Conservation (phyloP, 2,113 vertebrate genomes). For the Lophotis ruficrista region DNA sequence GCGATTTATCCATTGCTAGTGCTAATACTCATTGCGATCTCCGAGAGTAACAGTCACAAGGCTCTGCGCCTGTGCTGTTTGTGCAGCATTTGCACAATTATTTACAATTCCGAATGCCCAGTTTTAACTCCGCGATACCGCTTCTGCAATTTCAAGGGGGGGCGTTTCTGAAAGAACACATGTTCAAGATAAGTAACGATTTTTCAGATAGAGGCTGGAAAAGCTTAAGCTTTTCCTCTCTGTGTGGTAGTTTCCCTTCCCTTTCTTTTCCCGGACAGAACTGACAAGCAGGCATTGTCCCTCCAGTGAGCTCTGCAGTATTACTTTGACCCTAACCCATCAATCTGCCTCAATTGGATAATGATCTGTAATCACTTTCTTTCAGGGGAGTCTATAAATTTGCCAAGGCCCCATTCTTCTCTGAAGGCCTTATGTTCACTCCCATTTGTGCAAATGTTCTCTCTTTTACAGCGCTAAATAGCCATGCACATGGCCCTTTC, state of each 20-base stretch:
- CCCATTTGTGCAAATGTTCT: conserved; percentile 89
- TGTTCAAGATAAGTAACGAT: conserved; percentile 48
- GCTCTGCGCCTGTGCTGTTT: not conserved
- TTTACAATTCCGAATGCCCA: not conserved
- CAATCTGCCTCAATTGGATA: conserved; percentile 99
- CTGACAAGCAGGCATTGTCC: conserved; percentile 96
- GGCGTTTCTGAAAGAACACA: not conserved
- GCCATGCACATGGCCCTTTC: conserved; percentile 84
- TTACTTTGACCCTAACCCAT: conserved; percentile 99
- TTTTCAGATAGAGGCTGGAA: conserved; percentile 49
- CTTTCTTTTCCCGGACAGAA: conserved; percentile 72
- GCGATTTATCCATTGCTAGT: not conserved
- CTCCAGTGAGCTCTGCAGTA: conserved; percentile 89
- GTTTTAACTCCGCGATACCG: conserved; percentile 21
- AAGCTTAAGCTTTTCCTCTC: conserved; percentile 57
- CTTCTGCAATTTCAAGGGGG: not conserved
- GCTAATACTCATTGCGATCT: not conserved
- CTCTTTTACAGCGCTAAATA: conserved; percentile 84
- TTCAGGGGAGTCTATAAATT: conserved; percentile 99
- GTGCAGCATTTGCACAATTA: not conserved
- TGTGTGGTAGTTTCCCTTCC: conserved; percentile 71
- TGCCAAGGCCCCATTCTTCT: conserved; percentile 91
- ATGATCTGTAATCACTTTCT: conserved; percentile 99
- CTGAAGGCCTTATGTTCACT: conserved; percentile 95
- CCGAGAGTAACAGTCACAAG: not conserved